Evolutionary conservation across 2,888 invertebrate genomes (phyloP), one percentile per base, ranked within the genome.

Genomic region (Theristus sp.): DNA sequence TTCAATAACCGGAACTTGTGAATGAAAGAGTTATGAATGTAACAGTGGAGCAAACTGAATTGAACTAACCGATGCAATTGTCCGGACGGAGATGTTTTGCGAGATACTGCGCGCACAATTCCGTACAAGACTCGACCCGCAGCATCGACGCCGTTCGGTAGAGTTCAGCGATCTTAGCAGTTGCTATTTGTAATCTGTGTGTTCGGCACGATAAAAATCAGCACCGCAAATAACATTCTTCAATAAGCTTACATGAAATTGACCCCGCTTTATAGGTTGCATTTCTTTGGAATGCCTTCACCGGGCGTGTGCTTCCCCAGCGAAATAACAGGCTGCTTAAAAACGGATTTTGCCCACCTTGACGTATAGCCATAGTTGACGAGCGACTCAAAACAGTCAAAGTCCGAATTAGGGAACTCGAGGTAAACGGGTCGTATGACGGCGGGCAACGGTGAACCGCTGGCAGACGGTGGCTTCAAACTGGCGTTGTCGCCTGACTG

Each of bases 321-420:
- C n/a, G n/a, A n/a, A n/a, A n/a, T n/a, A n/a, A n/a, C n/a, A n/a
- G n/a, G n/a, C n/a, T n/a, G n/a, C n/a, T n/a, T n/a, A n/a, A n/a
- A n/a, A n/a, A 38, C 17, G 38, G 10, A 38, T 13, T 6, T 6
- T 38, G 38, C 38, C 3, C 6, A 81, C 75, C 82, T 81, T 30
- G 85, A 83, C 24, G 87, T 87, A 77, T 89, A 89, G 57, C 85
- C 85, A 77, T 84, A 89, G 72, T 87, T 84, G 56, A 89, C 82
- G 55, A 89, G 80, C 64, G 82, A 81, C 67, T 84, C 82, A 70
- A 89, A 79, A 57, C 86, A 84, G 56, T 79, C 80, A 67, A 79
- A 81, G 68, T 84, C 83, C 64, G 84, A 77, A 49, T 73, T 71
- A 24, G 65, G 64, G 46, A 71, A 69, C 57, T 71, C 70, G 59